Conservation (phyloP, 1,140 invertebrate genomes). For the Aphelenchoides besseyi region DNA sequence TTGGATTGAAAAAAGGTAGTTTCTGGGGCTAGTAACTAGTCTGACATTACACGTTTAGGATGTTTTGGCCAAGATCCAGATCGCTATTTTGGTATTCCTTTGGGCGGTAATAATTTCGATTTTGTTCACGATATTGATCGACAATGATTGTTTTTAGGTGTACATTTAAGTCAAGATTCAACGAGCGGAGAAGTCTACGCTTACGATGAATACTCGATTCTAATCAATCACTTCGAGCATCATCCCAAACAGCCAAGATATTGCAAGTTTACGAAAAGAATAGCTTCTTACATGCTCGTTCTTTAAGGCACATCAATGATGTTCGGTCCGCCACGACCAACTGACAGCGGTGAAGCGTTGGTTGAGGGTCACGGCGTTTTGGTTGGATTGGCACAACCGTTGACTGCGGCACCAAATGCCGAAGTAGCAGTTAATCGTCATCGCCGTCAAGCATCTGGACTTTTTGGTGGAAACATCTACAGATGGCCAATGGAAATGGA, state of each 20-base stretch:
- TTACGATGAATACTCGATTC: conserved; percentile 53
- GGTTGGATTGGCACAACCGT: conserved; percentile 46
- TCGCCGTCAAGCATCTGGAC: background rate
- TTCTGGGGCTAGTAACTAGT: no score
- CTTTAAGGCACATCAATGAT: conserved; percentile 55
- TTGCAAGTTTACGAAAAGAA: background rate
- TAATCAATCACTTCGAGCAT: conserved; percentile 58
- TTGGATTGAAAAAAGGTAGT: no score
- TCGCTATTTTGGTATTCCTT: no score
- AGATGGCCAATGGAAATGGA: conserved; percentile 47
- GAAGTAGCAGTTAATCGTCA: conserved; percentile 18
- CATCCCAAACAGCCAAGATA: conserved; percentile 29
- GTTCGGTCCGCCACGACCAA: conserved; percentile 46
- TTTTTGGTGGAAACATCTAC: background rate
- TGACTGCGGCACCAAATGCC: conserved; percentile 18
- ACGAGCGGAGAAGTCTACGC: conserved; percentile 57
- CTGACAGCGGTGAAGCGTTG: conserved; percentile 37
- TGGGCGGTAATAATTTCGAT: no score
- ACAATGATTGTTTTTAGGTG: conserved; percentile 49
- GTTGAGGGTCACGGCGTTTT: conserved; percentile 47
- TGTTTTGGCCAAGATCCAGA: no score
- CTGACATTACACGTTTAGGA: no score
- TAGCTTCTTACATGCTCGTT: conserved; percentile 1
- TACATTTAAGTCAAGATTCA: conserved; percentile 50
- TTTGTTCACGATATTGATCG: conserved; percentile 35